A percentile compares a stretch with the other conserved stretches of the same genome.
Conservation (phyloP, 2,797 vertebrate species). For the Scarus forsteni region DNA sequence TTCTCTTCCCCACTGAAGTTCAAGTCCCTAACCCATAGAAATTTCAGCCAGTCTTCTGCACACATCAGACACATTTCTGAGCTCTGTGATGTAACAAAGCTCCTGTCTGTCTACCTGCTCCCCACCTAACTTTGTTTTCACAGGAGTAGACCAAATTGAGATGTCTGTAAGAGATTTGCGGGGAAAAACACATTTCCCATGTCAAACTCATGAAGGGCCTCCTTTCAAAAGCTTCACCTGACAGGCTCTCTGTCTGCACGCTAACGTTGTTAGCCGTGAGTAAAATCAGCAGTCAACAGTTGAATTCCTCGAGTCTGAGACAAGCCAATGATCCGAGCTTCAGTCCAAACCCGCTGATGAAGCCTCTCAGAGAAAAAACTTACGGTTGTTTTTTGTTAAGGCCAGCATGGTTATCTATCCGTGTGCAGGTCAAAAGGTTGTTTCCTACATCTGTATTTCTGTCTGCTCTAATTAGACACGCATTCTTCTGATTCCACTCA, state of each 20-base stretch:
- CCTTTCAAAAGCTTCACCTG: constrained; percentile 20
- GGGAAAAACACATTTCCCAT: constrained; percentile 16
- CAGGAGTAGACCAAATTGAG: background rate
- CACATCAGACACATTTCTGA: background rate
- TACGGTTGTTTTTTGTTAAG: background rate
- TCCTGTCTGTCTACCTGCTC: background rate
- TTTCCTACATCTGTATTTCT: background rate
- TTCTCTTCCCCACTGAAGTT: no score
- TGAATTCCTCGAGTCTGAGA: constrained; percentile 25
- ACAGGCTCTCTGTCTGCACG: constrained; percentile 15
- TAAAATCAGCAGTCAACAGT: constrained; percentile 25
- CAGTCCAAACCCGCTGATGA: constrained; percentile 17
- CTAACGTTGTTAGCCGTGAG: constrained; percentile 42
- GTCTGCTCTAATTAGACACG: constrained; percentile 21
- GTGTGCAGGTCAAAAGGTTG: background rate
- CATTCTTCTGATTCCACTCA: constrained; percentile 32
- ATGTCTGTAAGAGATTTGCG: constrained; percentile 19
- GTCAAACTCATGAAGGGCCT: constrained; percentile 3
- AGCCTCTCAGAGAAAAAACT: constrained; percentile 3
- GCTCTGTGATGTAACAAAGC: background rate
- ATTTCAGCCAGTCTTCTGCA: no score
- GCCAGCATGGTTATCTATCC: background rate
- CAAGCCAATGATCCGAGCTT: constrained; percentile 3
- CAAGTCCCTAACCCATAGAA: no score
- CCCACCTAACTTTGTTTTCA: background rate